Percentiles rank a stretch among this genome's conserved stretches.
phyloP scores from a whole-genome alignment of 2,797 vertebrate species.

The Acanthis flammea region DNA sequence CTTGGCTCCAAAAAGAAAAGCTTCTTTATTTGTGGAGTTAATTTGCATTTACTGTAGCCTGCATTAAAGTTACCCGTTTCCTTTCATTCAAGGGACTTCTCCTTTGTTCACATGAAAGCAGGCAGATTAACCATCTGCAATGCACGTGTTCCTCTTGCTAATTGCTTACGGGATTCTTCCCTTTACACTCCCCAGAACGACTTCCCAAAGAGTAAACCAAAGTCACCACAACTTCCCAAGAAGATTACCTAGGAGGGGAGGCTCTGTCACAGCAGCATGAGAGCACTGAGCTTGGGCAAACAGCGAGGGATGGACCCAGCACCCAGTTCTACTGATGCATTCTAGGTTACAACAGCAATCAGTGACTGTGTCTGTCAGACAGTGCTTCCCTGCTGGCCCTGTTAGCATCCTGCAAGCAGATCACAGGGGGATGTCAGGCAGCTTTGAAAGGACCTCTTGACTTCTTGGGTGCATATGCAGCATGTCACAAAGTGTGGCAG shows the following conservation, averaged over 20 bases:
- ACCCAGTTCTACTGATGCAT: not conserved
- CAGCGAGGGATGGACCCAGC: not conserved
- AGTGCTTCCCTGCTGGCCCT: not conserved
- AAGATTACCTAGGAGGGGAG: conserved; percentile 12
- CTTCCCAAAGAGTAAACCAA: conserved; percentile 59
- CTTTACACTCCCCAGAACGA: conserved; percentile 17
- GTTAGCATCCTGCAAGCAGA: not conserved
- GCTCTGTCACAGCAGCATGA: not conserved
- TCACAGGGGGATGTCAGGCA: not conserved
- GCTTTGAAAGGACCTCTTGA: conserved; percentile 10
- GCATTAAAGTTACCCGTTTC: conserved; percentile 66
- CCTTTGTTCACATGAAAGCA: conserved; percentile 69
- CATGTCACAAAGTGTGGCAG: not conserved
- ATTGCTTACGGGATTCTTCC: conserved; percentile 44
- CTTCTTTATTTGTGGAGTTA: conserved; percentile 65
- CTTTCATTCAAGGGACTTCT: conserved; percentile 69
- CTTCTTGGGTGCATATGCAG: not conserved
- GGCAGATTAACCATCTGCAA: conserved; percentile 70
- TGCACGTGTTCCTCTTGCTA: conserved; percentile 68
- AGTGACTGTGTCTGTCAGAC: not conserved
- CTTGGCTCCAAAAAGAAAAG: conserved; percentile 60
- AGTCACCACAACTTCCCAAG: not conserved
- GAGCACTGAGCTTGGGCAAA: not conserved
- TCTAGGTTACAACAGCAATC: not conserved
- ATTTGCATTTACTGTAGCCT: conserved; percentile 71